These are phyloP conservation scores for Alces alces DNA, from an alignment of 2,113 vertebrate genomes.

Conservation along the genomic window DNA sequence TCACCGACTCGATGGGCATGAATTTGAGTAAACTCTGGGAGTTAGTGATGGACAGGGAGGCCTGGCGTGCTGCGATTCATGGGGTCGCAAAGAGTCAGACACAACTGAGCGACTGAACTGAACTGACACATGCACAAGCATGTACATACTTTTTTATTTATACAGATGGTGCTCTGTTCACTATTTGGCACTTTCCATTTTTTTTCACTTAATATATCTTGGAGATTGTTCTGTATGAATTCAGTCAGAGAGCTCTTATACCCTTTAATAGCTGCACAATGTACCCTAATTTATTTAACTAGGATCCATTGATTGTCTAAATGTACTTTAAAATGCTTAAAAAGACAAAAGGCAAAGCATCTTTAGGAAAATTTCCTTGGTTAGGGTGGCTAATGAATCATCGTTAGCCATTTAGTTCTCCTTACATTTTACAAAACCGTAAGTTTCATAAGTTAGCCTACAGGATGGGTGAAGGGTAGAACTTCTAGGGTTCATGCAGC, in stretches of 20 bases:
- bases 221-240: neutral
- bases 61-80: too few species aligned
- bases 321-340: slow-evolving; percentile 3
- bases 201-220: neutral
- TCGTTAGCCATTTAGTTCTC: neutral
- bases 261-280: neutral
- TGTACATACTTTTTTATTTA: neutral
- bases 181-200: neutral
- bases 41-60: too few species aligned
- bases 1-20: too few species aligned
- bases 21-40: too few species aligned
- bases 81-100: too few species aligned
- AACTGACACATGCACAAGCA: neutral
- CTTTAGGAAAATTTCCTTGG: slow-evolving; percentile 7
- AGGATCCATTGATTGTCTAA: neutral
- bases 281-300: neutral
- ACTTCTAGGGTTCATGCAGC: neutral
- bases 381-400: neutral
- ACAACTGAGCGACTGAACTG: too few species aligned
- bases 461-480: neutral
- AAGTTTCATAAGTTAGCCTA: neutral
- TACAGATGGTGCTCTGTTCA: neutral
- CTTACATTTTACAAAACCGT: neutral
- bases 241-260: neutral
- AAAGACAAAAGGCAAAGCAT: neutral